Evolutionary conservation across 2,113 vertebrate genomes (phyloP).

Genomic region (Hyaena hyaena): DNA sequence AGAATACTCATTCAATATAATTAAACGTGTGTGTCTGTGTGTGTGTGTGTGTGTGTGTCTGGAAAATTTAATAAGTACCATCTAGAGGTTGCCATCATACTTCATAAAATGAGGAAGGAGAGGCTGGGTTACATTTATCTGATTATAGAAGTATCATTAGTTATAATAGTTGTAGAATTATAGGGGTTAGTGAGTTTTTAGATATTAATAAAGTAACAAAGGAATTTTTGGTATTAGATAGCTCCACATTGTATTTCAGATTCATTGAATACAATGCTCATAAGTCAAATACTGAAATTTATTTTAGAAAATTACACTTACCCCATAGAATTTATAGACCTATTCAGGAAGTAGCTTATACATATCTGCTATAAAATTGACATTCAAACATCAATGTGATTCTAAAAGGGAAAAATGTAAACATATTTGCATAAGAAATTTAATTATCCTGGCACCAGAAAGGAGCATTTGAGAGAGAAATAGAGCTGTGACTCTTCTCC

Average conservation of each 20-base stretch:
- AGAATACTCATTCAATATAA: constrained; percentile 17
- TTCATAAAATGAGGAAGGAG: constrained; percentile 51
- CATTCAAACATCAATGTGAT: background rate
- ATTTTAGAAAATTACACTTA: constrained; percentile 55
- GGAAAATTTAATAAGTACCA: constrained; percentile 57
- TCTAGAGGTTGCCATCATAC: constrained; percentile 31
- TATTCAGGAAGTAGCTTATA: constrained; percentile 49
- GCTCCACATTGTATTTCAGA: constrained; percentile 35
- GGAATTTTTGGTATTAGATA: constrained; percentile 49
- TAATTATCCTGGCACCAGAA: constrained; percentile 45
- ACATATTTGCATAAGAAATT: background rate
- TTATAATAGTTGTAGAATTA: background rate
- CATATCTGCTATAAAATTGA: background rate
- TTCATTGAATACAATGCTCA: constrained; percentile 9
- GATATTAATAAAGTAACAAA: constrained; percentile 35
- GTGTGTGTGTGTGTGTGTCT: background rate
- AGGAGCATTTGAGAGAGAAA: background rate
- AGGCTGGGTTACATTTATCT: background rate
- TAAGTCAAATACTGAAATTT: constrained; percentile 56
- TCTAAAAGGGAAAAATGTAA: constrained; percentile 43
- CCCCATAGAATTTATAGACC: constrained; percentile 21
- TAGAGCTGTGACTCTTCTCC: background rate
- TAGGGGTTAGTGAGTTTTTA: background rate
- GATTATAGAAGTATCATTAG: constrained; percentile 35
- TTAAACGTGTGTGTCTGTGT: background rate